Percentiles rank a stretch among this genome's conserved stretches.
These are phyloP conservation scores for Drosophila cardini DNA, from an alignment of 1,140 invertebrate species.

Conservation along the genomic window DNA sequence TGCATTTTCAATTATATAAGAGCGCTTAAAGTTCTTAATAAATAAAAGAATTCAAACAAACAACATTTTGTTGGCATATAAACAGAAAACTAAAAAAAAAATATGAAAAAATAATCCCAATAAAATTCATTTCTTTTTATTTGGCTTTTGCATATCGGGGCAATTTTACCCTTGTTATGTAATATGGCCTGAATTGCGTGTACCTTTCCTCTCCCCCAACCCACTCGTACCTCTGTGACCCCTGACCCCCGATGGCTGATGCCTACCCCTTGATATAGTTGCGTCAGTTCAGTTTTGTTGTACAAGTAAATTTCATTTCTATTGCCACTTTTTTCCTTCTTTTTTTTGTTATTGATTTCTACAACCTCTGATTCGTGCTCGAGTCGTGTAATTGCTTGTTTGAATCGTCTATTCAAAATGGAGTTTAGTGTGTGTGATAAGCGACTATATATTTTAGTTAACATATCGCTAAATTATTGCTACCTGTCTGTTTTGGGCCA, in stretches of 20 bases:
- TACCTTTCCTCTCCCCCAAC: conserved; percentile 19
- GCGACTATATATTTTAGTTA: conserved; percentile 23
- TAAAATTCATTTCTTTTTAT: conserved; percentile 12
- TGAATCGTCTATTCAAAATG: conserved; percentile 61
- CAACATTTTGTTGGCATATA: conserved; percentile 10
- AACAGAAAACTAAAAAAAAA: conserved; percentile 13
- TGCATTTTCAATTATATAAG: conserved; percentile 71
- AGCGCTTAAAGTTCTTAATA: conserved; percentile 55
- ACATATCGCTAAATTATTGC: conserved; percentile 32
- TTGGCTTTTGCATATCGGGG: conserved; percentile 45
- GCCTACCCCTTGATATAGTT: not conserved
- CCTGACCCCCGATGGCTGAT: not conserved
- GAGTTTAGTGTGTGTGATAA: conserved; percentile 33
- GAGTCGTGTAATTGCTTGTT: conserved; percentile 64
- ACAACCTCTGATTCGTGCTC: conserved; percentile 31
- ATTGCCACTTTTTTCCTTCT: conserved; percentile 45
- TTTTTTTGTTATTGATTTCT: conserved; percentile 70
- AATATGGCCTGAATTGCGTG: conserved; percentile 69
- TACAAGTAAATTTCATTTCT: conserved; percentile 45
- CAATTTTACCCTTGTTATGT: conserved; percentile 77
- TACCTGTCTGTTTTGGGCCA: conserved; percentile 22
- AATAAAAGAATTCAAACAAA: conserved; percentile 30
- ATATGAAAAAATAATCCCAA: conserved; percentile 5
- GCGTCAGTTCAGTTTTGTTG: conserved; percentile 15
- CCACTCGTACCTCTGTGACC: not conserved